Evolutionary conservation across 2,113 vertebrate species (phyloP).

Genomic region (Ramphastos sulfuratus): DNA sequence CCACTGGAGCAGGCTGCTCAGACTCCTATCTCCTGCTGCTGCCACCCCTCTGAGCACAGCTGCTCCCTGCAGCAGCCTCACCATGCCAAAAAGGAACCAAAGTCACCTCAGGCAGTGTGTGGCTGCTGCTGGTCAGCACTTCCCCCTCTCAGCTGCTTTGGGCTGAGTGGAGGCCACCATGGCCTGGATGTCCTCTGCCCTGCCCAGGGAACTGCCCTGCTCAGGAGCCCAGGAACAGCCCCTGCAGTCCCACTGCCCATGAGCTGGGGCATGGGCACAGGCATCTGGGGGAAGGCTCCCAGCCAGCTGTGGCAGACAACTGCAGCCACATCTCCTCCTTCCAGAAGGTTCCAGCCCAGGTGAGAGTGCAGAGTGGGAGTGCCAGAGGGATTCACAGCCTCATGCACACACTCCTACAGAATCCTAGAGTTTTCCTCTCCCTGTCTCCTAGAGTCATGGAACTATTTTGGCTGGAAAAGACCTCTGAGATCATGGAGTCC

Average conservation of each 20-base stretch:
- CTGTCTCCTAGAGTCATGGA: no score
- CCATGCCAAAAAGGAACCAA: not conserved
- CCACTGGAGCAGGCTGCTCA: no score
- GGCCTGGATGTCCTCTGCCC: not conserved
- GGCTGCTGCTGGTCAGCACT: not conserved
- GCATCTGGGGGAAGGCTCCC: not conserved
- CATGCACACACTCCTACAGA: not conserved
- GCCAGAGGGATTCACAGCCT: not conserved
- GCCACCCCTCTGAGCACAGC: not conserved
- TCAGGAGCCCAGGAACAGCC: rapidly evolving
- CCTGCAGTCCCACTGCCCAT: rapidly evolving
- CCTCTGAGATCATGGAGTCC: no score
- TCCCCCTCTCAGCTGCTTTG: rapidly evolving
- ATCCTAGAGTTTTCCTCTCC: no score
- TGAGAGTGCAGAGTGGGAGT: not conserved
- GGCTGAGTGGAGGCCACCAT: not conserved
- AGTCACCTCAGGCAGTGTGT: not conserved
- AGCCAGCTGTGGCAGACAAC: not conserved
- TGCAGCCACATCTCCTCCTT: rapidly evolving
- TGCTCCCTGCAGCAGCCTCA: not conserved
- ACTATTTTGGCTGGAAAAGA: no score
- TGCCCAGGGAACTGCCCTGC: not conserved
- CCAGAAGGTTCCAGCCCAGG: not conserved
- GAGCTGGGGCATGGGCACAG: rapidly evolving
- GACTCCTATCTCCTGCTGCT: not conserved